Conservation (phyloP, 2,888 invertebrate genomes). For the Carterocephalus palaemon region DNA sequence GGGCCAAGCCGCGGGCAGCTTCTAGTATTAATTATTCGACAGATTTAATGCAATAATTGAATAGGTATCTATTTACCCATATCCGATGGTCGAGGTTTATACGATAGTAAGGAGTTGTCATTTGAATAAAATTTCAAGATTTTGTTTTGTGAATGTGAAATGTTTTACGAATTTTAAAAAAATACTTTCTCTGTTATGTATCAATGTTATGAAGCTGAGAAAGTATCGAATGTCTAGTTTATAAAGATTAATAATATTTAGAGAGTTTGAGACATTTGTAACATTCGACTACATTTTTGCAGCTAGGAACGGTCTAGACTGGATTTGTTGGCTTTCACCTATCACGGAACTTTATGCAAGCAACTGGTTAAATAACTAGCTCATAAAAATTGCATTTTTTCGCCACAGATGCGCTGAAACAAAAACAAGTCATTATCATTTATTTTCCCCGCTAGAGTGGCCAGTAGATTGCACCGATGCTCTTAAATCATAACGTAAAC, state of each 20-base stretch:
- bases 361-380: conserved; percentile 25
- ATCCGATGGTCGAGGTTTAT: too few species aligned
- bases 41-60: too few species aligned
- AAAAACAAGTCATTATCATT: conserved; percentile 24
- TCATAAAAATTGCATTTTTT: conserved; percentile 21
- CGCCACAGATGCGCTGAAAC: conserved; percentile 12
- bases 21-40: too few species aligned
- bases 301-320: conserved; percentile 15
- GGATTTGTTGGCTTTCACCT: conserved; percentile 30
- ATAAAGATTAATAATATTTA: conserved; percentile 7
- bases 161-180: background rate
- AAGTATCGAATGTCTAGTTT: conserved; percentile 3
- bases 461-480: background rate
- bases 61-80: too few species aligned
- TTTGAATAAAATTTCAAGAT: background rate
- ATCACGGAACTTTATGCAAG: conserved; percentile 32
- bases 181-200: background rate
- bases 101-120: background rate
- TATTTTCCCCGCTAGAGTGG: conserved; percentile 2
- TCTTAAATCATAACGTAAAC: conserved; percentile 9
- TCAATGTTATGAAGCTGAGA: too few species aligned
- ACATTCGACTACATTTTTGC: conserved; percentile 7
- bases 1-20: too few species aligned
- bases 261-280: conserved; percentile 2
- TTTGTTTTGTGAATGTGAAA: background rate